Evolutionary conservation across 2,888 invertebrate species (phyloP).

Genomic region (Caenorhabditis auriculariae): DNA sequence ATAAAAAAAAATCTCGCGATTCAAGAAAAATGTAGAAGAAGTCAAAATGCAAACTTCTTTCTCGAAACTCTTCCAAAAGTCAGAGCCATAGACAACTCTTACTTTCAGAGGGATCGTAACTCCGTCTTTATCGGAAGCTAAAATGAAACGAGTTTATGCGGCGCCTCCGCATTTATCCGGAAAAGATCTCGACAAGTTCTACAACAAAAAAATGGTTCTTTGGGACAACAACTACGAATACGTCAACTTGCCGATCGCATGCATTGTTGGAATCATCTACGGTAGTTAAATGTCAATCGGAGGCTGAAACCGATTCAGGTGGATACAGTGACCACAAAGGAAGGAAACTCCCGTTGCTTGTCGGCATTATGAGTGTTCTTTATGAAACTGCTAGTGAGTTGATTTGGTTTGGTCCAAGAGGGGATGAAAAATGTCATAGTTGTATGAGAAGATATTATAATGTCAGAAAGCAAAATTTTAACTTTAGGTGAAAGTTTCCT

Average conservation of each 20-base stretch:
- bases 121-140: slow-evolving; percentile 45
- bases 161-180: slow-evolving; percentile 32
- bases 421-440: too few species aligned
- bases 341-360: slow-evolving; percentile 46
- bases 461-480: too few species aligned
- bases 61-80: background rate
- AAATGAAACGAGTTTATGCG: slow-evolving; percentile 50
- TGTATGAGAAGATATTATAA: too few species aligned
- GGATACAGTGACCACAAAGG: slow-evolving; percentile 52
- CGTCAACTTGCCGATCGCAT: slow-evolving; percentile 58
- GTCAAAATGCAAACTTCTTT: too few species aligned
- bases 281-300: slow-evolving; percentile 22
- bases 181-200: slow-evolving; percentile 44
- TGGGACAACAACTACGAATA: slow-evolving; percentile 61
- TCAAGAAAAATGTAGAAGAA: too few species aligned
- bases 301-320: slow-evolving; percentile 23
- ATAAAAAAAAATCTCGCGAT: too few species aligned
- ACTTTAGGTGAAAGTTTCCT: too few species aligned
- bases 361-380: slow-evolving; percentile 43
- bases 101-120: slow-evolving; percentile 53
- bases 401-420: too few species aligned
- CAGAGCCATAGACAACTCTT: background rate
- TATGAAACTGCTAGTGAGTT: slow-evolving; percentile 42
- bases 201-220: slow-evolving; percentile 54
- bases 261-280: slow-evolving; percentile 52